Conservation (phyloP, 2,888 invertebrate genomes). For the Microplitis deprimator region DNA sequence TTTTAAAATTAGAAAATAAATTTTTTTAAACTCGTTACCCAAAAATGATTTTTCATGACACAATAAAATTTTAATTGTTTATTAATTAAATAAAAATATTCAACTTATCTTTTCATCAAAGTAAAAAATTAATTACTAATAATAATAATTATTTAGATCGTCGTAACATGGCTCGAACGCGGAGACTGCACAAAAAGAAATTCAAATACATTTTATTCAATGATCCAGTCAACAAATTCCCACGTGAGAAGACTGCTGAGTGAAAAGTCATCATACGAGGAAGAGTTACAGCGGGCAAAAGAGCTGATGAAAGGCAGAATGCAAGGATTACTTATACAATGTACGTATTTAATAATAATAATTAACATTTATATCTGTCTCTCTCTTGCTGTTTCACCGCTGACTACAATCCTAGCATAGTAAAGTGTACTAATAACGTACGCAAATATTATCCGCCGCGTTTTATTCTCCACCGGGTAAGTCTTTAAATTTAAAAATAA, state of each 20-base stretch:
- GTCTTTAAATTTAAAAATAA: constrained; percentile 19
- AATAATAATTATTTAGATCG: constrained; percentile 74
- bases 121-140: constrained; percentile 14
- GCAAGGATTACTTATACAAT: constrained; percentile 89
- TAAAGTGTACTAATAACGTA: constrained; percentile 38
- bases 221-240: constrained; percentile 95
- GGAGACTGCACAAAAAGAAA: constrained; percentile 95
- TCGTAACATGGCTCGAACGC: constrained; percentile 93
- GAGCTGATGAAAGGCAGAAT: constrained; percentile 88
- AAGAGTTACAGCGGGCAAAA: constrained; percentile 88
- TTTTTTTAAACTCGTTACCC: too few species aligned
- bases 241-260: constrained; percentile 88
- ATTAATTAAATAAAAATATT: too few species aligned
- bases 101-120: too few species aligned
- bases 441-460: constrained; percentile 35
- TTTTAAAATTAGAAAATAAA: too few species aligned
- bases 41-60: too few species aligned
- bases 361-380: constrained; percentile 48
- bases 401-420: constrained; percentile 38
- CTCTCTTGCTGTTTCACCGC: constrained; percentile 31
- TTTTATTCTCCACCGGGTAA: constrained; percentile 32
- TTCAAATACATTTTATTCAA: constrained; percentile 92
- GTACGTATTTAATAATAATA: constrained; percentile 78
- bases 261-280: constrained; percentile 90
- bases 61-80: too few species aligned